Evolutionary conservation across 2,113 vertebrate genomes (phyloP), one percentile per base, ranked within the genome.

Genomic region (Osmerus mordax): DNA sequence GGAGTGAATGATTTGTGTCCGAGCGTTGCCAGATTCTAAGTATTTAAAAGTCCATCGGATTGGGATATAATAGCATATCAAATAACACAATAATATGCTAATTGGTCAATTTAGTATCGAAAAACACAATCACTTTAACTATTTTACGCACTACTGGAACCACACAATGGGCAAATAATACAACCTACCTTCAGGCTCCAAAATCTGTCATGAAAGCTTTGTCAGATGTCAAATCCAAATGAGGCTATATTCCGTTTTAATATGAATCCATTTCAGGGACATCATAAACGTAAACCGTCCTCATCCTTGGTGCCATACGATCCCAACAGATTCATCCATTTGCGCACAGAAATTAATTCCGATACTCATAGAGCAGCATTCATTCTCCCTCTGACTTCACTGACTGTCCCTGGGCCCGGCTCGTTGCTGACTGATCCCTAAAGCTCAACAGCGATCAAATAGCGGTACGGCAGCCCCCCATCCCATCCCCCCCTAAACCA

Each of bases 371-470:
- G 25, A 41, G 21, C 62, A 74, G 69, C 81, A 23, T 14, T 23
- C 21, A 47, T 77, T 77, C 64, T 23, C 76, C 68, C 68, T 72
- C 69, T 61, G 78, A 25, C 78, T 74, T 77, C 71, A 75, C 72
- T 41, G 25, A 82, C 77, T 78, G 87, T 90, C 83, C 85, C 76
- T 76, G 78, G 87, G 86, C 81, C 87, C 83, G 76, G 85, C 69
- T 82, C 82, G 85, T 87, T 87, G 89, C 83, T 90, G 87, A 90
- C 86, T 89, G 91, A 91, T 92, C 90, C 88, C 89, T 89, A 92
- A 89, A 92, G 88, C 87, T 84, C 70, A 82, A 83, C 86, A 75
- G 81, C 86, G 89, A 92, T 90, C 87, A 87, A 86, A 89, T 81
- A 83, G 81, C 81, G 79, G 58, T 58, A 78, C 73, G 69, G 69